Evolutionary conservation across 2,888 invertebrate genomes (phyloP), one percentile per base, ranked within the genome.

Genomic region (Aplocera efformata): DNA sequence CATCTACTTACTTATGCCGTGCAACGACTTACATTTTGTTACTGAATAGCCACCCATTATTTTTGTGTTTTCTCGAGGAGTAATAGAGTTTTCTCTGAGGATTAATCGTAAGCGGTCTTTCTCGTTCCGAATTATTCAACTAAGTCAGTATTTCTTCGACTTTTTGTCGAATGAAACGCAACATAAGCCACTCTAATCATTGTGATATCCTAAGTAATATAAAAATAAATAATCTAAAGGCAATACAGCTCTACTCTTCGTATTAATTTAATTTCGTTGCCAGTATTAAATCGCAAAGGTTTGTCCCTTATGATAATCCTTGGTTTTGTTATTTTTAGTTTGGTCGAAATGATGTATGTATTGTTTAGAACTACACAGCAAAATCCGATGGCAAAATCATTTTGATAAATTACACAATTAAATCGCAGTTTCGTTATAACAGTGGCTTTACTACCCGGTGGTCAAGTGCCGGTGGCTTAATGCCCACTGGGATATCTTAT

Each of bases 401-500:
- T 20, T 32, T 24, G 1, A 32, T 7, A 22, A 23, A 29, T 29
- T 28, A 17, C n/a, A n/a, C 23, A 13, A 36, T 25, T 29, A 32
- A 36, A 30, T 29, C 11, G 32, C 11, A 22, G 20, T 31, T 44
- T 42, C 41, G 38, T 39, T 45, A 44, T 21, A 11, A 17, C 10
- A 30, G 36, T 37, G 31, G 33, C 8, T 27, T 42, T 26, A 40
- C 23, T 43, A 32, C 33, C 22, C 25, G 38, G 39, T 46, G 43
- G 36, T 46, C 36, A 36, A 43, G 34, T 39, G 13, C 48, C 48
- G 37, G 47, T 50, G 36, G 50, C 32, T 57, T 54, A 56, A 60
- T 61, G 42, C 53, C 56, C 57, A 59, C 54, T 58, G 57, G 56
- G 56, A 60, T 67, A 60, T 67, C 58, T 64, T 54, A 56, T 75